A percentile compares a stretch with the other conserved stretches of the same genome.
Conservation (phyloP, 2,113 vertebrate genomes). For the Spermophilus dauricus region DNA sequence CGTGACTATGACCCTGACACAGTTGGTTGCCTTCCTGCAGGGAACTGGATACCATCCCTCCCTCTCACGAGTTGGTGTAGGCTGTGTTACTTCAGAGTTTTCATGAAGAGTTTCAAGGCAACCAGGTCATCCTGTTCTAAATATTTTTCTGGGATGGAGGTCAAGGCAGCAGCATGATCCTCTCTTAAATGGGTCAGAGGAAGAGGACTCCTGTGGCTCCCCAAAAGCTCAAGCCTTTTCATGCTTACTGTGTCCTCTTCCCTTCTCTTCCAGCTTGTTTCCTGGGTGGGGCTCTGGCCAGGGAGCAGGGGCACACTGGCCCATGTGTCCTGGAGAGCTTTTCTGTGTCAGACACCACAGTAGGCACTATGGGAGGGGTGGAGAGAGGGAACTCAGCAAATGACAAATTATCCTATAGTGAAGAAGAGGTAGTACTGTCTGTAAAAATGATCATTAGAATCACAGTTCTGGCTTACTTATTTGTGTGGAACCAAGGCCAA, state of each 20-base stretch:
- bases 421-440: background rate
- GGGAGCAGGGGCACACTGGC: background rate
- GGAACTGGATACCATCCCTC: background rate
- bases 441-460: background rate
- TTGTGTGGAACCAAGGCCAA: slow-evolving; percentile 12
- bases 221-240: background rate
- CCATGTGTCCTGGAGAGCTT: background rate
- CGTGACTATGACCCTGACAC: slow-evolving; percentile 24
- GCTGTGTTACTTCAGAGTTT: slow-evolving; percentile 50
- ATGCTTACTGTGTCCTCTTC: background rate
- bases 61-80: background rate
- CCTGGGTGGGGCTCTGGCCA: background rate
- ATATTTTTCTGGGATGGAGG: slow-evolving; percentile 72
- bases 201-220: background rate
- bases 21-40: slow-evolving; percentile 47
- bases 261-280: background rate
- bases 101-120: slow-evolving; percentile 67
- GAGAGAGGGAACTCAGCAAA: background rate
- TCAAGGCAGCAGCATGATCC: slow-evolving; percentile 56
- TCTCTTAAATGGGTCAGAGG: slow-evolving; percentile 59
- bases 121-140: slow-evolving; percentile 57
- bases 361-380: background rate
- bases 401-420: background rate
- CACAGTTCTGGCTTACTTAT: background rate
- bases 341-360: background rate